phyloP scores from a whole-genome alignment of 1,140 invertebrate species.

The Calliopsis andreniformis region DNA sequence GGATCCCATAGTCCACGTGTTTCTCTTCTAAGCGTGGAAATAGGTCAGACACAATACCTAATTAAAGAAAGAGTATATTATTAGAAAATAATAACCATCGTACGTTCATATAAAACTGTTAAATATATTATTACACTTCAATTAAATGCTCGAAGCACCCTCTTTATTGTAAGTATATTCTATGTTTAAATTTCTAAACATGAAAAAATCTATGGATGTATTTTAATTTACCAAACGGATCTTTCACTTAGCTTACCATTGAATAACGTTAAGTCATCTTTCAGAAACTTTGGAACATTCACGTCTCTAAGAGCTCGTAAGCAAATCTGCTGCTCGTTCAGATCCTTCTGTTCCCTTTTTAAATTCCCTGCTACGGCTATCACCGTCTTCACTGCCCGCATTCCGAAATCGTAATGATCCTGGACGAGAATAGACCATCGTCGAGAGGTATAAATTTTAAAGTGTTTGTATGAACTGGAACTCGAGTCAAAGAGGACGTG shows the following conservation, averaged over 20 bases:
- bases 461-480: neutral
- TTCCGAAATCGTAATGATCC: constrained; percentile 83
- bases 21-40: constrained; percentile 86
- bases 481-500: neutral
- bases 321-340: constrained; percentile 83
- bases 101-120: neutral
- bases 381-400: constrained; percentile 85
- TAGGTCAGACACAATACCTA: constrained; percentile 87
- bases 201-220: too few species aligned
- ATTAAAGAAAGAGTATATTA: constrained; percentile 43
- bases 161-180: too few species aligned
- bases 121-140: too few species aligned
- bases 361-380: constrained; percentile 87
- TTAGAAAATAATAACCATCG: neutral
- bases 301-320: constrained; percentile 86
- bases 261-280: constrained; percentile 86
- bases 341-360: constrained; percentile 85
- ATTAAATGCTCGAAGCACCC: neutral
- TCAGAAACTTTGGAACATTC: constrained; percentile 88
- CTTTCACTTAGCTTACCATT: too few species aligned
- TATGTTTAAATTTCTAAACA: too few species aligned
- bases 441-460: neutral
- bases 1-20: constrained; percentile 82
- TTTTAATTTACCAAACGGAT: too few species aligned
- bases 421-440: constrained; percentile 51